These are phyloP conservation scores for Aptenodytes forsteri DNA, from an alignment of 2,113 vertebrate species.

Conservation along the genomic window DNA sequence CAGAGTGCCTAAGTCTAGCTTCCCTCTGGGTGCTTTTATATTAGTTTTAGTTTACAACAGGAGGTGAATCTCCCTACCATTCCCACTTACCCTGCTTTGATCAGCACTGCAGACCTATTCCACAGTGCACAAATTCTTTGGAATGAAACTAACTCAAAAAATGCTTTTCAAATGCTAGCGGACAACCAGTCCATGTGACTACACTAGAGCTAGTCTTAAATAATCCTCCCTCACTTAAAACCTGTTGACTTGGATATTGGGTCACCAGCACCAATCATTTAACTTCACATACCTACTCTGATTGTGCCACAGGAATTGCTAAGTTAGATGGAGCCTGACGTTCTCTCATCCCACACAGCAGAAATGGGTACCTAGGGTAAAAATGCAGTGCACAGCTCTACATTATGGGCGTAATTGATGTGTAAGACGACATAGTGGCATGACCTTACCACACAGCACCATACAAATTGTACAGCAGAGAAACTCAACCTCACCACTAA, in stretches of 20 bases:
- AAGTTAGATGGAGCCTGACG: not conserved
- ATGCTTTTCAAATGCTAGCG: not conserved
- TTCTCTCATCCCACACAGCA: not conserved
- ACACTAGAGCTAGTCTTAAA: not conserved
- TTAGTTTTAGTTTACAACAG: not conserved
- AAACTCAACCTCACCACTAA: not conserved
- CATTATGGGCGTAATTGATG: not conserved
- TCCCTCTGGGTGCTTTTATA: not conserved
- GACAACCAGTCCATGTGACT: not conserved
- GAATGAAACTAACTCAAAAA: not conserved
- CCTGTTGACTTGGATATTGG: not conserved
- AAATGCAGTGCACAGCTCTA: not conserved
- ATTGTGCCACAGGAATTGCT: not conserved
- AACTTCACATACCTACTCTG: not conserved
- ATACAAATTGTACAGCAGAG: not conserved
- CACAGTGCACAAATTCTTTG: not conserved
- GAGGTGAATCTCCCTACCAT: not conserved
- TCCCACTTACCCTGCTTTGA: not conserved
- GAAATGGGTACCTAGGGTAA: not conserved
- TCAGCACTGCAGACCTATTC: not conserved
- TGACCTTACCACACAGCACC: not conserved
- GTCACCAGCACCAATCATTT: not conserved
- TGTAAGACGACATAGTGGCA: not conserved
- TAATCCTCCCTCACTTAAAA: not conserved
- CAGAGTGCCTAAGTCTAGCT: not conserved